Evolutionary conservation across 2,888 invertebrate species (phyloP), one percentile per base, ranked within the genome.

Genomic region (Opisthograptis luteolata): DNA sequence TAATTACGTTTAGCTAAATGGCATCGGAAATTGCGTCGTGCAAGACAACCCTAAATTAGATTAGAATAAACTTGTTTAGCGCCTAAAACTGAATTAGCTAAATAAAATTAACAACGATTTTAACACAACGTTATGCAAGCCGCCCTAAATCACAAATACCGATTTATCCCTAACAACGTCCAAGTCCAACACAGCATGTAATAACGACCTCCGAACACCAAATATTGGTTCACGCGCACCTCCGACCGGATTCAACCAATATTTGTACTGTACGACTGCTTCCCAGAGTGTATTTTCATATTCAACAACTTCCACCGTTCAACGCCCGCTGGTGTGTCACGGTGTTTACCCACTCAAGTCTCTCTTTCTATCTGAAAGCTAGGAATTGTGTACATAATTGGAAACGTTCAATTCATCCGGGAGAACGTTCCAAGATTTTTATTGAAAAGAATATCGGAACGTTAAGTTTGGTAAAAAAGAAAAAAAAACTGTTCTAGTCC

Each of bases 271-370:
- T 73, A 75, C 82, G 79, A 81, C 78, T 85, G 80, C 81, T 83
- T 83, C 81, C 80, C 81, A 80, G 81, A 82, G 81, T 81, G 77
- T 87, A 84, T 87, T 86, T 87, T 87, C 84, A 81, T 73, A 86
- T 79, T 76, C 84, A 87, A 87, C 85, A 80, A 80, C 78, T 74
- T 82, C 82, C 75, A 84, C 77, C 80, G 84, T 84, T 84, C 77
- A 70, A 79, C 79, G 76, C 78, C 71, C 63, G 76, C 73, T 76
- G 81, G 77, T 76, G 75, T 77, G 80, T 80, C 81, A 76, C 73
- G 66, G 65, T 87, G 74, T 87, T 84, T 86, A 68, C 70, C 64
- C 73, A 72, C 63, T 68, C 69, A 70, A 72, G 64, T 70, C 70
- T 78, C 62, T 71, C 60, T 67, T 66, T 64, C 64, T 59, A 61